phyloP scores from a whole-genome alignment of 2,888 invertebrate genomes.

The Ctena decussata region DNA sequence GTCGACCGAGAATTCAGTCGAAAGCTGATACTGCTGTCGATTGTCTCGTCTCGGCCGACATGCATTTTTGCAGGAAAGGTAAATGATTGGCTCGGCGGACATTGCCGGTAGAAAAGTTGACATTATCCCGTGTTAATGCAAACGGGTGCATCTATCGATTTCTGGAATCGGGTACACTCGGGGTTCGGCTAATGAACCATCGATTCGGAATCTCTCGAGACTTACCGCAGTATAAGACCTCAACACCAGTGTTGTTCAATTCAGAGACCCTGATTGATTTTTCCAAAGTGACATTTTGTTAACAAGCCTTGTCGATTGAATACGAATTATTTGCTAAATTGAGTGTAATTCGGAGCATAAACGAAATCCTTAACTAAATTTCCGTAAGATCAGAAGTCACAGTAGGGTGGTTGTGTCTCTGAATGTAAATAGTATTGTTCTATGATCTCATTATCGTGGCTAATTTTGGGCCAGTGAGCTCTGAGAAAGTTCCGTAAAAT shows the following conservation, averaged over 20 bases:
- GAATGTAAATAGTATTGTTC: conserved; percentile 4
- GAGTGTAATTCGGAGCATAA: conserved; percentile 74
- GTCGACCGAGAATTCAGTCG: too few relatives aligned
- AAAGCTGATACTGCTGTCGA: too few relatives aligned
- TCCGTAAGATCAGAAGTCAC: conserved; percentile 40
- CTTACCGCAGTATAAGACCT: not conserved
- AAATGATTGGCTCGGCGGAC: too few relatives aligned
- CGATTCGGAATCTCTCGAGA: not conserved
- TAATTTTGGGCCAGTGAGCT: too few relatives aligned
- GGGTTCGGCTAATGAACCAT: conserved; percentile 4
- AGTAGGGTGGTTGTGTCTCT: not conserved
- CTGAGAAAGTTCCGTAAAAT: too few relatives aligned
- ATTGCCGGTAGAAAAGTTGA: too few relatives aligned
- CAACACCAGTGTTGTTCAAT: not conserved
- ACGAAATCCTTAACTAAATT: conserved; percentile 65
- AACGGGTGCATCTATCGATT: too few relatives aligned
- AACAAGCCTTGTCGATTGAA: conserved; percentile 14
- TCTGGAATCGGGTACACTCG: not conserved
- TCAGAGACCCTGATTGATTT: not conserved
- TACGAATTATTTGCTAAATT: conserved; percentile 58
- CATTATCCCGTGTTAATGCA: too few relatives aligned
- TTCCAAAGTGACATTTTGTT: not conserved
- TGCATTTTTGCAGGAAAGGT: too few relatives aligned
- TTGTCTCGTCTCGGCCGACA: too few relatives aligned
- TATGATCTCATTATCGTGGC: not conserved